Percentiles rank a stretch among this genome's conserved stretches.
Conservation (phyloP, 2,888 invertebrate genomes). For the Calliopum simillimum region DNA sequence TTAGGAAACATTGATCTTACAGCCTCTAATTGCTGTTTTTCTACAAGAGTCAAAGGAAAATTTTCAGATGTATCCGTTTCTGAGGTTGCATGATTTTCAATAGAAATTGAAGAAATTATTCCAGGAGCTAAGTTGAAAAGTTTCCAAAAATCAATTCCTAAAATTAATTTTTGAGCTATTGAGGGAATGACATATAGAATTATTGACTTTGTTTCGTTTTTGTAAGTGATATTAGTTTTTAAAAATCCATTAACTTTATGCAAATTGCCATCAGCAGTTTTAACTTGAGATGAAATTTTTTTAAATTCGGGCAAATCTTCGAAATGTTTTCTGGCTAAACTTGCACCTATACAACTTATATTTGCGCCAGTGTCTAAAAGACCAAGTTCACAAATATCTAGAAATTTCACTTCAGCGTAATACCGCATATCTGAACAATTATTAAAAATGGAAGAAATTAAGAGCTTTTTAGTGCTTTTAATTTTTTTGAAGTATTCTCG, state of each 20-base stretch:
- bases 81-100: not conserved
- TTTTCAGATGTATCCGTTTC: not conserved
- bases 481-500: too few relatives aligned
- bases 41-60: not conserved
- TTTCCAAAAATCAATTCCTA: constrained; percentile 34
- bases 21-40: constrained; percentile 24
- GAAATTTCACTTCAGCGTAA: too few relatives aligned
- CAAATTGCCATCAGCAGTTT: constrained; percentile 20
- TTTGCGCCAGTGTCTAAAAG: constrained; percentile 31
- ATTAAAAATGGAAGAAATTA: too few relatives aligned
- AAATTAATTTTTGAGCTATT: constrained; percentile 24
- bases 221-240: constrained; percentile 4
- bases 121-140: constrained; percentile 6
- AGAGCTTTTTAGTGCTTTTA: too few relatives aligned
- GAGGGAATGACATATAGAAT: constrained; percentile 28
- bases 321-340: constrained; percentile 21
- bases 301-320: not conserved
- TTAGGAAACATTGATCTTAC: constrained; percentile 30
- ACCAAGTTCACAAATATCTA: constrained; percentile 19
- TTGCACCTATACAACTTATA: constrained; percentile 26
- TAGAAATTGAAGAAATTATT: constrained; percentile 12
- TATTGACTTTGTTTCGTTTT: not conserved
- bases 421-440: constrained; percentile 22
- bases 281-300: constrained; percentile 20
- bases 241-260: constrained; percentile 23